These are phyloP conservation scores for Sphaerodactylus townsendi DNA, from an alignment of 2,113 vertebrate genomes.

Conservation along the genomic window DNA sequence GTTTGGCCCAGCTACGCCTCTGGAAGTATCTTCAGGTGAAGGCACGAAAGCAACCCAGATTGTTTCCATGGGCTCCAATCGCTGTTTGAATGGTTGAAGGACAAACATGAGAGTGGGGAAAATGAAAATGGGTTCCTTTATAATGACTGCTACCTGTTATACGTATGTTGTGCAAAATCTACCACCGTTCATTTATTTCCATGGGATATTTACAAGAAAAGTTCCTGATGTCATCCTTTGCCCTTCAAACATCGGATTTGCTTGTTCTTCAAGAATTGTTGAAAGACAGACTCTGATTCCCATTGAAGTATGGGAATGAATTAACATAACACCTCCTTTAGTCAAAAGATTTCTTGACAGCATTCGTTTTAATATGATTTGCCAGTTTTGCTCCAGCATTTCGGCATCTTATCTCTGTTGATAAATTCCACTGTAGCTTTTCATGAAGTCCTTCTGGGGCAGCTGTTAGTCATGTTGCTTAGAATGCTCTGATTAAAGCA, in stretches of 20 bases:
- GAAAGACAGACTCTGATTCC: not conserved
- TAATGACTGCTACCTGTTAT: too few relatives aligned
- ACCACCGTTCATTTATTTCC: not conserved
- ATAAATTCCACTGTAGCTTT: conserved; percentile 8
- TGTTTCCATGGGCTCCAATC: too few relatives aligned
- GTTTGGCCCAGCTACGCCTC: too few relatives aligned
- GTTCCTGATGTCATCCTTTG: not conserved
- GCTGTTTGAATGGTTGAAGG: too few relatives aligned
- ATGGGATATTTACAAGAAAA: not conserved
- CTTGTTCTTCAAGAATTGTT: not conserved
- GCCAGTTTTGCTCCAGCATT: not conserved
- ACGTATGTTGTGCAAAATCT: too few relatives aligned
- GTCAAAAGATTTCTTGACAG: not conserved
- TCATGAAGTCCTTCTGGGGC: not conserved
- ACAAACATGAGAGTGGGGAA: too few relatives aligned
- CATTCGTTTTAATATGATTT: conserved; percentile 27
- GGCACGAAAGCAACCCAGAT: too few relatives aligned
- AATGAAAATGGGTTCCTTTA: too few relatives aligned
- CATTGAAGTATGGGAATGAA: not conserved
- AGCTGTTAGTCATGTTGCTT: not conserved
- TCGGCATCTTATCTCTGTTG: conserved; percentile 11
- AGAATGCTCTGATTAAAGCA: not conserved
- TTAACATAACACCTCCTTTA: not conserved
- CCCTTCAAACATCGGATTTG: not conserved
- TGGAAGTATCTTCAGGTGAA: too few relatives aligned